Conservation (phyloP, 1,140 invertebrate genomes). For the Rhizoglyphus robini region DNA sequence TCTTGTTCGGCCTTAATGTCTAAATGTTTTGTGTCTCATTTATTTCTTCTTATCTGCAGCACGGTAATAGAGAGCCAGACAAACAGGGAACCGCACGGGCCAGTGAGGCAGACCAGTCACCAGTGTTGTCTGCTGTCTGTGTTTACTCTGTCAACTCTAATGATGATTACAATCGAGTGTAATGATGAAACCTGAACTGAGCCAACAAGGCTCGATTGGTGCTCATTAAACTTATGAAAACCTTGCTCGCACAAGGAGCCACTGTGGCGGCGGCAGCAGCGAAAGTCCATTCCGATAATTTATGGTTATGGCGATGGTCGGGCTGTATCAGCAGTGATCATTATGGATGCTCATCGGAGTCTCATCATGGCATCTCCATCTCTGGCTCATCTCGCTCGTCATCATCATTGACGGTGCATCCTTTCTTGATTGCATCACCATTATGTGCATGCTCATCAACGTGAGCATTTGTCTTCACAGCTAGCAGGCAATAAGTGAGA, state of each 20-base stretch:
- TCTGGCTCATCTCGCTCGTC: not conserved
- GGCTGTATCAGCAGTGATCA: not conserved
- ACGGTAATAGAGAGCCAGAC: not conserved
- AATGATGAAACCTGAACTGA: not conserved
- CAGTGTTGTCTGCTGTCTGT: not conserved
- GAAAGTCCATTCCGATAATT: not conserved
- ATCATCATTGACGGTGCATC: not conserved
- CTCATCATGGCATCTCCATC: not conserved
- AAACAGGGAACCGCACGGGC: not conserved
- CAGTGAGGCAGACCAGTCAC: not conserved
- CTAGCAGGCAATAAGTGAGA: not conserved
- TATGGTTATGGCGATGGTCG: not conserved
- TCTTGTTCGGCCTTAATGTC: not conserved
- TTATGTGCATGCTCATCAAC: not conserved
- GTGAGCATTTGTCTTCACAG: not conserved
- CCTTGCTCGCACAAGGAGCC: not conserved
- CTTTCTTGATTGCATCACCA: not conserved
- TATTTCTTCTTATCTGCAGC: not conserved
- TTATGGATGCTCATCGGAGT: not conserved
- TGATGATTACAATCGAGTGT: not conserved
- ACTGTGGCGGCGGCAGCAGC: not conserved
- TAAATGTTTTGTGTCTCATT: constrained; percentile 12
- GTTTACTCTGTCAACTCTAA: not conserved
- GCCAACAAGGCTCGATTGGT: not conserved
- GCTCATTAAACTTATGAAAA: not conserved